A percentile compares a stretch with the other conserved stretches of the same genome.
These are phyloP conservation scores for Cavia porcellus DNA, from an alignment of 2,113 vertebrate genomes.

Conservation along the genomic window DNA sequence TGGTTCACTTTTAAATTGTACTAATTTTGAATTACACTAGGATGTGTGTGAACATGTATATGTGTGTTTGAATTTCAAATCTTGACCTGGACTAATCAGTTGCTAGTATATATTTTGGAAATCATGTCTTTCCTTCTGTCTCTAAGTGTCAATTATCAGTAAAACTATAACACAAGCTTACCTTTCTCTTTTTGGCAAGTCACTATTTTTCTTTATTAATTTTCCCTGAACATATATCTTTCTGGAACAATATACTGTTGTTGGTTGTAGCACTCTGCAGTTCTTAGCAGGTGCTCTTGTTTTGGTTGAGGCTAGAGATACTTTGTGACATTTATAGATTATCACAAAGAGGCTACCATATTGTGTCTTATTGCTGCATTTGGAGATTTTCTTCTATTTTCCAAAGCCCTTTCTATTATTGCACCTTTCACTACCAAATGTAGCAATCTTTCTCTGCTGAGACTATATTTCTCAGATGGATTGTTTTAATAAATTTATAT, in stretches of 20 bases:
- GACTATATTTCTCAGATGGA: background rate
- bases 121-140: background rate
- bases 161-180: background rate
- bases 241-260: background rate
- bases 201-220: background rate
- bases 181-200: background rate
- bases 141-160: background rate
- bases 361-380: background rate
- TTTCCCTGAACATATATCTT: background rate
- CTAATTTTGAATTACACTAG: background rate
- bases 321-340: background rate
- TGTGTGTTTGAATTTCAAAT: background rate
- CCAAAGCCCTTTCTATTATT: background rate
- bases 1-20: background rate
- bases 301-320: background rate
- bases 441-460: background rate
- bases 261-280: background rate
- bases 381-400: background rate
- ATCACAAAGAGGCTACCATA: background rate
- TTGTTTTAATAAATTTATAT: background rate
- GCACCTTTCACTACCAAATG: background rate
- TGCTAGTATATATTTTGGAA: background rate
- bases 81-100: background rate
- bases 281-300: background rate
- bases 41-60: background rate